Evolutionary conservation across 2,888 invertebrate species (phyloP).

Genomic region (Dendrolimus pini): DNA sequence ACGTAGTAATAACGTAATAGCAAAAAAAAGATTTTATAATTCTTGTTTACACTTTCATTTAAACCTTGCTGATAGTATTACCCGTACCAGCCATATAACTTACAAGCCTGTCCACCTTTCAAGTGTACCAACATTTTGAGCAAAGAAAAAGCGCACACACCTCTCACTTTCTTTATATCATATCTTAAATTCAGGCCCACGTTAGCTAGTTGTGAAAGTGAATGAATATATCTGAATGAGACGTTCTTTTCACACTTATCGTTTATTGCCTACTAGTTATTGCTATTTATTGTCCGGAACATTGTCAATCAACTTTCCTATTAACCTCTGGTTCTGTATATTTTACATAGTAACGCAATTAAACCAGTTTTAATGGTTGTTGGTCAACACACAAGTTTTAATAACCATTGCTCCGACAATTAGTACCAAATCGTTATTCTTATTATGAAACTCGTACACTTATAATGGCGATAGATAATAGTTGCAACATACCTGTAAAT

Average conservation of each 20-base stretch:
- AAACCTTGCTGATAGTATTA: too few species aligned
- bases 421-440: slow-evolving; percentile 6
- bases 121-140: slow-evolving; percentile 44
- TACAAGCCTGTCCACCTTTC: too few species aligned
- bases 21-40: too few species aligned
- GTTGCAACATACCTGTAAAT: too few species aligned
- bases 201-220: slow-evolving; percentile 58
- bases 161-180: slow-evolving; percentile 66
- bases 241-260: slow-evolving; percentile 32
- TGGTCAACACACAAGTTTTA: background rate
- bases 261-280: slow-evolving; percentile 37
- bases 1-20: too few species aligned
- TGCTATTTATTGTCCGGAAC: slow-evolving; percentile 32
- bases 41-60: too few species aligned
- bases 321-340: slow-evolving; percentile 20
- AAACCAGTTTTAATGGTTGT: slow-evolving; percentile 1
- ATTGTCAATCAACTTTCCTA: slow-evolving; percentile 43
- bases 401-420: slow-evolving; percentile 9
- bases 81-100: too few species aligned
- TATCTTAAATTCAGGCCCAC: slow-evolving; percentile 45
- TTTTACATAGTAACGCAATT: background rate
- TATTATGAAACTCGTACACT: slow-evolving; percentile 5
- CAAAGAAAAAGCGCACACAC: slow-evolving; percentile 57
- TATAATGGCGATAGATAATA: too few species aligned
- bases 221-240: slow-evolving; percentile 27